Base-by-base conservation (phyloP, 2,888 invertebrate genomes). In the Chrysolina americana region DNA sequence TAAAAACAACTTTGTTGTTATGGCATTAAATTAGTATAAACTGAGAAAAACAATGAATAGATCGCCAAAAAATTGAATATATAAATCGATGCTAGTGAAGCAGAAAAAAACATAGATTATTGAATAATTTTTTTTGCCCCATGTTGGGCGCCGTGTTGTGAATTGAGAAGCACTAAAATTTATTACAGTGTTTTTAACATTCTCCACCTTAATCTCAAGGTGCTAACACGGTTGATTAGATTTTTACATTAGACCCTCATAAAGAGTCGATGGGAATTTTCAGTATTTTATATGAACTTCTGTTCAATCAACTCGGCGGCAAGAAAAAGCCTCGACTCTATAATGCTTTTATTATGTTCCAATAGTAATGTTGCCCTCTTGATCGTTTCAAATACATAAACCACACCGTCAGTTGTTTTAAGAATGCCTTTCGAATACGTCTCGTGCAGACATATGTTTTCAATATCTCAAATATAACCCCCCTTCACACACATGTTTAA, bases 391-490 rank as follows among this genome's bases (percentile, higher is more conserved):
- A 50, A 65, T 65, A 47, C 65, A 48, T 65, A 48, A 65, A 47
- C 48, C 66, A 66, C 50, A 50, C 66, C 68, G 53, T 53, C 53
- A 50, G 68, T 68, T 41, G 68, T 53, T 23, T 48, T 19, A 19
- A 41, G 48, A 68, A 68, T 53, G 68, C 41, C n/a, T 68, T 50
- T 66, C 28, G 66, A 28, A 50, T 47, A 23, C 41, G 48, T 47
- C 41, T 47, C 66, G 17, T 50, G 68, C 53, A 59, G 70, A 79
- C 80, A 80, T 78, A 71, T 81, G 81, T 80, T 80, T 80, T 79
- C 80, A 78, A 81, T 81, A 81, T 81, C 81, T 80, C 78, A 78
- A 79, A 81, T 79, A 76, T 79, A 77, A 71, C 79, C 78, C 80
- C 53, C 75, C 75, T 77, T 78, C 71, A 78, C 76, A 80, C 78